These are phyloP conservation scores for Lycaon pictus DNA, from an alignment of 2,113 vertebrate species.

Conservation along the genomic window DNA sequence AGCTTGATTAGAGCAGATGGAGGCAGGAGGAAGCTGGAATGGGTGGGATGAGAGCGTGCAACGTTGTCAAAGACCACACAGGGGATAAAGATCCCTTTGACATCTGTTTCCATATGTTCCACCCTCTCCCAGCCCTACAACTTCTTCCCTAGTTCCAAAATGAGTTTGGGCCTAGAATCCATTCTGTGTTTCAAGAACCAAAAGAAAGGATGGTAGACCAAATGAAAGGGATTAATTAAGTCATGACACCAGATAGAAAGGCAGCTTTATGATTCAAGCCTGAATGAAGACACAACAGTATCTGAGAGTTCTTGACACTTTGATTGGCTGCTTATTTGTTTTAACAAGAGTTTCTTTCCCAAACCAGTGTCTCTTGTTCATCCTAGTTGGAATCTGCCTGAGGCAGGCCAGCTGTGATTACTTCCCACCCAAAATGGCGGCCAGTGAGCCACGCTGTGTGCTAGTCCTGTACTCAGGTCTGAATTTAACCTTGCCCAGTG, in stretches of 20 bases:
- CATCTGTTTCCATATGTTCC: neutral
- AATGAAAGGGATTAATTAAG: conserved; percentile 15
- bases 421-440: neutral
- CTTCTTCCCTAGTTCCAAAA: neutral
- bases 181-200: neutral
- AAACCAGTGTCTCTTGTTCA: conserved; percentile 53
- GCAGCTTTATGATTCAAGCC: conserved; percentile 41
- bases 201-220: neutral
- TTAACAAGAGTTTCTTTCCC: conserved; percentile 22
- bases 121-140: too few relatives aligned
- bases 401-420: neutral
- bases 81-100: neutral
- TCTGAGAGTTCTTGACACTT: conserved; percentile 9
- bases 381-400: neutral
- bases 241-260: neutral
- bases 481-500: neutral
- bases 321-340: conserved; percentile 10
- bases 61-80: neutral
- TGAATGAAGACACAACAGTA: conserved; percentile 30
- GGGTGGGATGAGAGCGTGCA: neutral
- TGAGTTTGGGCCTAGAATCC: neutral
- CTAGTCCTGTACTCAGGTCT: too few relatives aligned
- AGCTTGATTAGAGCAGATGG: accelerated
- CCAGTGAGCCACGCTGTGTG: too few relatives aligned
- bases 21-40: neutral